Evolutionary conservation across 2,797 vertebrate species (phyloP).

Genomic region (Remorina albescens): DNA sequence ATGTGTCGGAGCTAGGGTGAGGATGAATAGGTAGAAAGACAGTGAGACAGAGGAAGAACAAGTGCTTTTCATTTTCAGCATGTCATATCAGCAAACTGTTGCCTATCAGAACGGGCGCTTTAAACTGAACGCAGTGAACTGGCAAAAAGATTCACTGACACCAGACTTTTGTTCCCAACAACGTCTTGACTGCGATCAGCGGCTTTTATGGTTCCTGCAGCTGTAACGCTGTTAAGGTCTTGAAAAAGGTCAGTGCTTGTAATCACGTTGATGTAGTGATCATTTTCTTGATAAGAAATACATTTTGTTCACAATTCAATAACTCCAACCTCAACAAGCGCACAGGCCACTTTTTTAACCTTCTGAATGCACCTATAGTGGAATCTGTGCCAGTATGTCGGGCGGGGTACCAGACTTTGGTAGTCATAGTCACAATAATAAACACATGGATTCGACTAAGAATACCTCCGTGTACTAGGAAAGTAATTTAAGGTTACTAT

Average conservation of each 20-base stretch:
- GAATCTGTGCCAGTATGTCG: no score
- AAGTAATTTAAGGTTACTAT: no score
- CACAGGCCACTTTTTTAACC: no score
- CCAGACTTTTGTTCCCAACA: neutral
- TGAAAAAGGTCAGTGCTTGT: neutral
- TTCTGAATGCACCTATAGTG: no score
- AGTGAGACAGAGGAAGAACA: neutral
- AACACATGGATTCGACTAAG: no score
- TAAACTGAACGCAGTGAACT: neutral
- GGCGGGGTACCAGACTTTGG: no score
- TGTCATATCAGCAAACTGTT: slow-evolving; percentile 4
- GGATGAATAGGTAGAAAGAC: slow-evolving; percentile 31
- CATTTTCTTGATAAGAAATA: neutral
- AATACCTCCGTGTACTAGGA: no score
- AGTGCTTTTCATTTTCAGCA: neutral
- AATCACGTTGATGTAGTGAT: neutral
- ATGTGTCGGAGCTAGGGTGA: slow-evolving; percentile 25
- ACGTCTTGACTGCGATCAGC: neutral
- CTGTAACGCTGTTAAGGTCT: neutral
- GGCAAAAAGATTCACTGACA: neutral
- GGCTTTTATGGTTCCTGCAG: neutral
- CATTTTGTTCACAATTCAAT: neutral
- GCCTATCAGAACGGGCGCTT: neutral
- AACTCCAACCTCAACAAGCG: no score
- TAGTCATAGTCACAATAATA: no score